Conservation (phyloP, 2,888 invertebrate species). For the Tipula confusa region DNA sequence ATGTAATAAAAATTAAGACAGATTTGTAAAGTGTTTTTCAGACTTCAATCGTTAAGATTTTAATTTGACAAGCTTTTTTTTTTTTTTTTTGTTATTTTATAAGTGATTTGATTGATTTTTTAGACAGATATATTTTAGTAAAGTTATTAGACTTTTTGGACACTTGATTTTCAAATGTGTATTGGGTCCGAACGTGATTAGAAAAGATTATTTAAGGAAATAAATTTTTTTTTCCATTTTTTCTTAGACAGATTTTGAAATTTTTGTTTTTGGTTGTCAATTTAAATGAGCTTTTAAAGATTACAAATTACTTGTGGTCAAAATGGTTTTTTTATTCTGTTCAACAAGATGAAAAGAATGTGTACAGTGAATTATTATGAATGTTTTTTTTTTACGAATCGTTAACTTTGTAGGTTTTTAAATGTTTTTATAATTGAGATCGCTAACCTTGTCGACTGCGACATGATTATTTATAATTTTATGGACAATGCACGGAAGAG, state of each 20-base stretch:
- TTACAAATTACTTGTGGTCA: neutral
- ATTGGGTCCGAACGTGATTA: neutral
- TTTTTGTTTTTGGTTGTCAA: neutral
- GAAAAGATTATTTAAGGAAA: constrained; percentile 20
- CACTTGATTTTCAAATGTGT: neutral
- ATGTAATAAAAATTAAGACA: constrained; percentile 25
- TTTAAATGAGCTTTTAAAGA: neutral
- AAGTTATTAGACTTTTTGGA: constrained; percentile 20
- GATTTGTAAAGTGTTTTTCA: constrained; percentile 21
- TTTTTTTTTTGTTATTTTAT: neutral
- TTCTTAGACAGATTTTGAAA: neutral
- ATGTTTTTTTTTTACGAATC: constrained; percentile 20
- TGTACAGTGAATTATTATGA: neutral
- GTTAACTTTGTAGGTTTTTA: neutral
- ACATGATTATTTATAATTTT: neutral
- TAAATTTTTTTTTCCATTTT: neutral
- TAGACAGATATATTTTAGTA: constrained; percentile 20
- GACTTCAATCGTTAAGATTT: constrained; percentile 12
- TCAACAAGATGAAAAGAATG: neutral
- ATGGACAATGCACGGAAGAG: neutral
- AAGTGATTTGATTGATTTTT: constrained; percentile 5
- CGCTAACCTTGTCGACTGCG: neutral
- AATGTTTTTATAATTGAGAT: neutral
- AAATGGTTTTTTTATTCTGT: neutral
- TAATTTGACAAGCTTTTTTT: constrained; percentile 14